A percentile compares a stretch with the other conserved stretches of the same genome.
phyloP scores from a whole-genome alignment of 1,140 invertebrate species.

The Homalodisca vitripennis region DNA sequence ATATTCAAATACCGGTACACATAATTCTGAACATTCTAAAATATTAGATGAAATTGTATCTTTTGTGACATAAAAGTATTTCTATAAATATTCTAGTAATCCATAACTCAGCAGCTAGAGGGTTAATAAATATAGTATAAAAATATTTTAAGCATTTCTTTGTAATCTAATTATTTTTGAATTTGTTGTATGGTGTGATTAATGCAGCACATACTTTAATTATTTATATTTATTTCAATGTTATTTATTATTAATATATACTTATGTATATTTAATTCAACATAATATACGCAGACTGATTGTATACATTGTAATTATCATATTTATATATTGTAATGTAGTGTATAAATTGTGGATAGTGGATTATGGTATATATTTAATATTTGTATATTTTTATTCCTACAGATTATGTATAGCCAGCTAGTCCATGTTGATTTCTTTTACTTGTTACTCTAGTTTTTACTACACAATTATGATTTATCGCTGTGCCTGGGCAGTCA shows the following conservation, averaged over 20 bases:
- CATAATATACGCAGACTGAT: not conserved
- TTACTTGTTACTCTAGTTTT: too few relatives aligned
- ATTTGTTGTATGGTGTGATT: not conserved
- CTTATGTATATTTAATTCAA: not conserved
- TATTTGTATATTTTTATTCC: not conserved
- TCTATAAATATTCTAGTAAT: too few relatives aligned
- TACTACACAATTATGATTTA: too few relatives aligned
- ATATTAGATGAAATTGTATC: too few relatives aligned
- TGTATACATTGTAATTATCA: slow-evolving; percentile 9
- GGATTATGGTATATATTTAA: slow-evolving; percentile 4
- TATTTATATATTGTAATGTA: slow-evolving; percentile 13
- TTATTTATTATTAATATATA: not conserved
- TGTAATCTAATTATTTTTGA: not conserved
- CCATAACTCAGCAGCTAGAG: too few relatives aligned
- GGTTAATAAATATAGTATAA: not conserved
- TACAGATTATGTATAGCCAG: not conserved
- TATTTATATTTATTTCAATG: not conserved
- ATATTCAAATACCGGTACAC: too few relatives aligned
- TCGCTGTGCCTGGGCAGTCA: too few relatives aligned
- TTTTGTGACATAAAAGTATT: too few relatives aligned
- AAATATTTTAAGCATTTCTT: not conserved
- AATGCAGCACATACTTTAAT: not conserved
- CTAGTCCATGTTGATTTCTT: too few relatives aligned
- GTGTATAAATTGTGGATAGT: not conserved
- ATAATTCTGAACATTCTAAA: too few relatives aligned